These are phyloP conservation scores for Hippopotamyrus pictus DNA, from an alignment of 2,797 vertebrate species.

Conservation along the genomic window DNA sequence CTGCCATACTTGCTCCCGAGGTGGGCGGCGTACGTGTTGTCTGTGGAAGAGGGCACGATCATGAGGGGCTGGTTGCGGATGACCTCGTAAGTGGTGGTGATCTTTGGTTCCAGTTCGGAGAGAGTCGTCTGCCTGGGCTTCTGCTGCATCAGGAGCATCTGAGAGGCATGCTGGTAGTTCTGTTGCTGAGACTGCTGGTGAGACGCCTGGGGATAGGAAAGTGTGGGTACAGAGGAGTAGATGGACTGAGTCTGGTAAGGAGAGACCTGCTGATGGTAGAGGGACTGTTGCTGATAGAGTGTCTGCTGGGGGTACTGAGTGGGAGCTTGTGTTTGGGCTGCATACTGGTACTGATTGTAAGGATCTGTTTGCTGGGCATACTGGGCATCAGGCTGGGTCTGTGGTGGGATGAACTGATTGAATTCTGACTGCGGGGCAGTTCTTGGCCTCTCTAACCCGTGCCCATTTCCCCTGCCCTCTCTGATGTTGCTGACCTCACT, in stretches of 20 bases:
- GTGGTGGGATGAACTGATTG: slow-evolving; percentile 88
- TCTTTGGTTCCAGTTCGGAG: slow-evolving; percentile 87
- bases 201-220: slow-evolving; percentile 73
- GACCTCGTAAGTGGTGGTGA: slow-evolving; percentile 89
- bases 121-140: slow-evolving; percentile 80
- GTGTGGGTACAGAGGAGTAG: slow-evolving; percentile 75
- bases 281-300: slow-evolving; percentile 82
- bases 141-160: slow-evolving; percentile 84
- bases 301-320: slow-evolving; percentile 85
- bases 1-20: slow-evolving; percentile 84
- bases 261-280: slow-evolving; percentile 89
- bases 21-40: slow-evolving; percentile 79
- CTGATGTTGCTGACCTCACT: slow-evolving; percentile 94
- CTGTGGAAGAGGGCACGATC: slow-evolving; percentile 88
- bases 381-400: slow-evolving; percentile 86
- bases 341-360: slow-evolving; percentile 89
- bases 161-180: slow-evolving; percentile 81
- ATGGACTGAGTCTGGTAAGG: slow-evolving; percentile 81
- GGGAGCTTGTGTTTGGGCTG: slow-evolving; percentile 84
- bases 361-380: slow-evolving; percentile 86
- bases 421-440: slow-evolving; percentile 94
- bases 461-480: slow-evolving; percentile 74
- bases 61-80: slow-evolving; percentile 90
- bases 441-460: slow-evolving; percentile 84
- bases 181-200: slow-evolving; percentile 73